phyloP scores from a whole-genome alignment of 2,888 invertebrate genomes.

The Neria commutata region DNA sequence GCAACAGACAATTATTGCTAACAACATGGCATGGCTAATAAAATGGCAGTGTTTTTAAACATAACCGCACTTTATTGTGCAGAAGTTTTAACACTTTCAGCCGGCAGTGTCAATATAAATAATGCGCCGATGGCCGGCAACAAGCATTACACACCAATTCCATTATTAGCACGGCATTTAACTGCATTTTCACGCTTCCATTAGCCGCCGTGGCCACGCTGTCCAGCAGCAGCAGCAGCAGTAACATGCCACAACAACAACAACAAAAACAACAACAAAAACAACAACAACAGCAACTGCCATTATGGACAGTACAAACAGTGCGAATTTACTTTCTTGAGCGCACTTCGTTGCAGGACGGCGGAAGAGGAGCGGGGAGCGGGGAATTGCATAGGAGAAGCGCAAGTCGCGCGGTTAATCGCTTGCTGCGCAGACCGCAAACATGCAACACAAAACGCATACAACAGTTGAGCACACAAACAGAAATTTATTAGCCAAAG shows the following conservation, averaged over 20 bases:
- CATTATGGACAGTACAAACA: neutral
- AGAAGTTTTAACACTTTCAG: too few relatives aligned
- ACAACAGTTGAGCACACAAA: constrained; percentile 1
- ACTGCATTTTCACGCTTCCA: constrained; percentile 4
- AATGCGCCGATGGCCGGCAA: too few relatives aligned
- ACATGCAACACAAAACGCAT: neutral
- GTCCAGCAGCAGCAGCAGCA: neutral
- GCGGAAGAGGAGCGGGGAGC: neutral
- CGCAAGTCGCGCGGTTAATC: neutral
- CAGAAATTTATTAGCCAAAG: constrained; percentile 4
- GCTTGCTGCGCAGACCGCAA: constrained; percentile 1
- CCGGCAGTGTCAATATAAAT: too few relatives aligned
- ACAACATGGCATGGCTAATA: too few relatives aligned
- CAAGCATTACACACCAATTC: constrained; percentile 5
- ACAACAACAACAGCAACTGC: neutral
- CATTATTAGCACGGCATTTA: constrained; percentile 2
- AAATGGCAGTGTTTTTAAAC: too few relatives aligned
- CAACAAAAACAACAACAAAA: neutral
- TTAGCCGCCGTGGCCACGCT: neutral
- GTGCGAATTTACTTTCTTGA: neutral
- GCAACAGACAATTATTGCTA: too few relatives aligned
- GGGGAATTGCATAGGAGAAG: neutral
- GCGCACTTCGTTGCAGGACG: constrained; percentile 1
- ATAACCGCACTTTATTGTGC: too few relatives aligned
- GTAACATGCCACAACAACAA: too few relatives aligned